A percentile compares a stretch with the other conserved stretches of the same genome.
Evolutionary conservation across 2,113 vertebrate species (phyloP).

Genomic region (Macrotus californicus): DNA sequence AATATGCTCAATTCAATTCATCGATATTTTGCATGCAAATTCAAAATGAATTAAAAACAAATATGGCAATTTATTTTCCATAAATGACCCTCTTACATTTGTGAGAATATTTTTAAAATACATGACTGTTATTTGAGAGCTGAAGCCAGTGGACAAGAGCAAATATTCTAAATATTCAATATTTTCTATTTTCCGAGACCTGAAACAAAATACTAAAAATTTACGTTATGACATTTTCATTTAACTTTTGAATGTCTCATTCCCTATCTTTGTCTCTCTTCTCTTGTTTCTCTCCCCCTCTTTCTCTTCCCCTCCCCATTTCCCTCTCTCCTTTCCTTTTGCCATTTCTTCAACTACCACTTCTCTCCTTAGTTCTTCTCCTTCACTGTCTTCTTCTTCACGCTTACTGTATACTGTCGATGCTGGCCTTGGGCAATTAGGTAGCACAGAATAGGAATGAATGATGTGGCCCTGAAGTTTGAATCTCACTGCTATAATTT

Average conservation of each 20-base stretch:
- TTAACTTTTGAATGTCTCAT: background rate
- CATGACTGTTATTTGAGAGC: constrained; percentile 64
- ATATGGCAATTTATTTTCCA: constrained; percentile 77
- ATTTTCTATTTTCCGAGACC: constrained; percentile 76
- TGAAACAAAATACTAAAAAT: constrained; percentile 76
- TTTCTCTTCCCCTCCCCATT: background rate
- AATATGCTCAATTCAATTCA: constrained; percentile 72
- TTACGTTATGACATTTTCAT: constrained; percentile 66
- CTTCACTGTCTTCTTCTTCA: background rate
- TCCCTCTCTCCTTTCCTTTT: background rate
- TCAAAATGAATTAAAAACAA: constrained; percentile 49
- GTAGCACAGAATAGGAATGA: background rate
- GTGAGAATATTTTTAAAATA: constrained; percentile 74
- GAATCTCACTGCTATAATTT: background rate
- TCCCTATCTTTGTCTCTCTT: background rate
- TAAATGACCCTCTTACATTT: constrained; percentile 78
- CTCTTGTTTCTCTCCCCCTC: background rate
- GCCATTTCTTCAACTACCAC: background rate
- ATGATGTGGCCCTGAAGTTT: background rate
- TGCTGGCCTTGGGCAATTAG: background rate
- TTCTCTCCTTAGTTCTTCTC: background rate
- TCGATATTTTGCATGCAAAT: constrained; percentile 77
- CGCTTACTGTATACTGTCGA: background rate
- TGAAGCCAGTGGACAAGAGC: constrained; percentile 80
- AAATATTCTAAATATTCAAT: constrained; percentile 76